Evolutionary conservation across 2,113 vertebrate genomes (phyloP).

Genomic region (Hippocampus abdominalis): DNA sequence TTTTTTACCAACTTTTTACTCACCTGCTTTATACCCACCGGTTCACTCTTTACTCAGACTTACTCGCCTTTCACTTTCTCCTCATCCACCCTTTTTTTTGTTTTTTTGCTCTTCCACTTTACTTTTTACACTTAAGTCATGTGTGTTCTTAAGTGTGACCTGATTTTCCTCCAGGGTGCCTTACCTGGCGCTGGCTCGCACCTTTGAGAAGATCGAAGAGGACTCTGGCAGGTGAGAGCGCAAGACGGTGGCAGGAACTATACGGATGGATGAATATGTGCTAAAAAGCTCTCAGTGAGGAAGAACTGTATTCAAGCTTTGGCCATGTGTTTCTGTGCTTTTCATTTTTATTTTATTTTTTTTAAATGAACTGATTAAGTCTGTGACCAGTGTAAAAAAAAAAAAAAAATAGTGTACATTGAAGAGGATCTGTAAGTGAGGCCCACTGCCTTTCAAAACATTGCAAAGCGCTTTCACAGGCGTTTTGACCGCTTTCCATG

Average conservation of each 20-base stretch:
- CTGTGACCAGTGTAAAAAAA: neutral
- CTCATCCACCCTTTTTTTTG: no score
- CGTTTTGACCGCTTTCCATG: neutral
- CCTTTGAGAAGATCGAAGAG: constrained; percentile 88
- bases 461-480: neutral
- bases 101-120: no score
- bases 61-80: no score
- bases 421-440: neutral
- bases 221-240: constrained; percentile 81
- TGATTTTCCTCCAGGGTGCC: constrained; percentile 76
- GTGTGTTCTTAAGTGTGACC: neutral
- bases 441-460: neutral
- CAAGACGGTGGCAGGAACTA: neutral
- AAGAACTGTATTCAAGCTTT: neutral
- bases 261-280: neutral
- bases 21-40: no score
- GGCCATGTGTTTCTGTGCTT: neutral
- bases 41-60: no score
- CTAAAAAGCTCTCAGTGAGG: neutral
- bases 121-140: no score
- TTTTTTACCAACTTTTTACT: no score
- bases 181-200: constrained; percentile 85
- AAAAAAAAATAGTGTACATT: neutral
- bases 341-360: neutral
- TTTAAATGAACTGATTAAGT: neutral